Base-by-base conservation (phyloP, 2,888 invertebrate species). In the Protophormia terraenovae region DNA sequence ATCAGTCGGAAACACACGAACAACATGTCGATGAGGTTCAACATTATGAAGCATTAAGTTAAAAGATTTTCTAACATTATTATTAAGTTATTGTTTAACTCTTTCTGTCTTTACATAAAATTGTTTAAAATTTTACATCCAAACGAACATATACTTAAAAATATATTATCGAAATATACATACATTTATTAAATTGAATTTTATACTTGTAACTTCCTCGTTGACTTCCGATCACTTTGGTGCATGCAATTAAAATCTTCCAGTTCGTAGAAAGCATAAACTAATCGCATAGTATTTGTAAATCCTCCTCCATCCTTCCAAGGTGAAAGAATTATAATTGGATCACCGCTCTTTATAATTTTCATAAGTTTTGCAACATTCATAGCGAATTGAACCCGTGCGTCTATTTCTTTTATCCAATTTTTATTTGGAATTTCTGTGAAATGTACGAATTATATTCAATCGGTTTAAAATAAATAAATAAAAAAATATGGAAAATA, bases 221-320 rank as follows among this genome's bases (percentile, higher is more conserved):
- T 89, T n/a, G 62, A 75, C 14, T 60, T 78, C 8, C 29, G 67
- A 22, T 71, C 89, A 2, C 72, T 64, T 7, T 88, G 87, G 12
- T 88, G 84, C 1, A 89, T 79, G 38, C 89, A 89, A 4, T 89
- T 88, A 38, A 89, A 58, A 10, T 86, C 85, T n/a, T 91, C 89
- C 0, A 88, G 67, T 76, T 90, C 90, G 55, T 90, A 90, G 76
- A 89, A 90, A 32, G 90, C 97, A 91, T 94, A 97, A 95, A 98
- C 95, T 90, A 98, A 94, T 81, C 98, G 95, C 93, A 98, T 95
- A 88, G 98, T 98, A 94, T 98, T 98, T 89, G 98, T 98, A 93
- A 96, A 98, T 32, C 98, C 98, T 86, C 97, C 96, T 86, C 98
- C 98, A 90, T 97, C 96, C 91, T 96, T 95, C 98, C 98, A 99